These are phyloP conservation scores for Columbina picui DNA, from an alignment of 2,113 vertebrate species.

Conservation along the genomic window DNA sequence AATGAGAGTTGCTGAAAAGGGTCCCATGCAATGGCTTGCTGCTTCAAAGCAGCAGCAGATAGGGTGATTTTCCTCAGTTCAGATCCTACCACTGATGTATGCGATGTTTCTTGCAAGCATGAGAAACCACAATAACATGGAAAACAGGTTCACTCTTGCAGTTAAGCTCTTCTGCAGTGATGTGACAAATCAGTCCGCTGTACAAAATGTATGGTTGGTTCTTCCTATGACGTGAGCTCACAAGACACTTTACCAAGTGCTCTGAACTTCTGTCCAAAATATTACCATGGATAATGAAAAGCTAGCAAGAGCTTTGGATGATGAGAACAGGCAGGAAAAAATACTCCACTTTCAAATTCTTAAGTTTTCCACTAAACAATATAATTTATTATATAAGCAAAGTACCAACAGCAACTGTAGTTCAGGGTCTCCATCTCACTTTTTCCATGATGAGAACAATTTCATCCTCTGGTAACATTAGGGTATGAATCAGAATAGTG, in stretches of 20 bases:
- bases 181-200: slow-evolving; percentile 47
- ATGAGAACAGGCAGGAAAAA: neutral
- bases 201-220: slow-evolving; percentile 78
- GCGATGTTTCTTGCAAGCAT: neutral
- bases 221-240: slow-evolving; percentile 49
- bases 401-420: neutral
- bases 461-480: neutral
- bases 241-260: slow-evolving; percentile 30
- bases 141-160: slow-evolving; percentile 78
- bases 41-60: slow-evolving; percentile 67
- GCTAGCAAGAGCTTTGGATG: neutral
- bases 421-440: neutral
- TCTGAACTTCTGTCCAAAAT: slow-evolving; percentile 72
- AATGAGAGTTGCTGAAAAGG: slow-evolving; percentile 77
- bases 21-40: slow-evolving; percentile 81
- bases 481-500: neutral
- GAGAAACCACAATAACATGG: slow-evolving; percentile 46
- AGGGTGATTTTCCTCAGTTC: slow-evolving; percentile 78
- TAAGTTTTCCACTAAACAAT: neutral
- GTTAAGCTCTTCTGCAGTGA: slow-evolving; percentile 81
- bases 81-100: neutral
- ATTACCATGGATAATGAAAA: neutral
- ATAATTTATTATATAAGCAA: neutral
- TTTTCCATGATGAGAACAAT: neutral
- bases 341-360: neutral